Base-by-base conservation (phyloP, 2,888 invertebrate species). In the Vanessa cardui region DNA sequence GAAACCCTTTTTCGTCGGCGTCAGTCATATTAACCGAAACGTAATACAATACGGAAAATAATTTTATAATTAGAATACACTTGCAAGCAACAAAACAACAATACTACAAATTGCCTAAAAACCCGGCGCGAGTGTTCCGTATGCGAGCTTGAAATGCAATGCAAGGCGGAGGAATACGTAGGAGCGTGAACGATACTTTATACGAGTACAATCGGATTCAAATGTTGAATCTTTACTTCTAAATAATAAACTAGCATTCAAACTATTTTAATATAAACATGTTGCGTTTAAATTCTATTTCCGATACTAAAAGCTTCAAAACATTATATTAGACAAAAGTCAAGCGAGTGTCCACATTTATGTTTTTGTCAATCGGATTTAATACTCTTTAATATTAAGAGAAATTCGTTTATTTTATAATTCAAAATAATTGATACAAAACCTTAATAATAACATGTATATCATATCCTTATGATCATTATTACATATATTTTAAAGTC, bases 1-100 rank as follows among this genome's bases (percentile, higher is more conserved):
- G 87, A 9, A 80, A 78, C 31, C 84, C 84, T 73, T 84, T 88
- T 66, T 88, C 88, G 33, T 84, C 86, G 1, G 76, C 74, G 49
- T 85, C 88, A 46, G 85, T 78, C 89, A 89, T 89, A 52, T 54
- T 62, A 21, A n/a, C 20, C 39, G 62, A 6, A 45, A 58, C n/a
- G 12, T 18, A 44, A 52, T 62, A 59, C 66, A 50, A 62, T 69
- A 61, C 56, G 56, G 45, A 21, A 31, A 31, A 31, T 15, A 16
- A 56, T 2, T 2, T 56, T 39, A 16, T n/a, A 47, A 47, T n/a
- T 39, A 56, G 1, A 56, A 39, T 56, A 56, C 56, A 56, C 56
- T 56, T 39, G 56, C 39, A 56, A 56, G 39, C 39, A 9, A 56
- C 16, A 39, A n/a, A 33, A 56, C 6, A 39, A 39, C 15, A 56